phyloP scores from a whole-genome alignment of 2,113 vertebrate genomes.

The Heterotilapia buettikoferi region DNA sequence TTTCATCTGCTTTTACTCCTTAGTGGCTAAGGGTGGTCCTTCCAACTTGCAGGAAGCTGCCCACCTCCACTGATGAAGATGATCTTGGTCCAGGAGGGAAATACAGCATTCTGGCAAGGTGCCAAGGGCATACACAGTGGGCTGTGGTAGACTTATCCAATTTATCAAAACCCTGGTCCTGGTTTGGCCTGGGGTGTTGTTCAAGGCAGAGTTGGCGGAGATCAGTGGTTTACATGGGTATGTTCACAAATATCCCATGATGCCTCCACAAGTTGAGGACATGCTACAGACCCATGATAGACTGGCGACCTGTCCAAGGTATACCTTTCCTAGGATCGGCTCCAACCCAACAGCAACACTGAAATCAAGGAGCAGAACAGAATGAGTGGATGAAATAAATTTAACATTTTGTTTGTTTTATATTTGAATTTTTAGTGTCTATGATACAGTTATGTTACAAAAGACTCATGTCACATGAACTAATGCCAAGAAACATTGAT shows the following conservation, averaged over 20 bases:
- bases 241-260: not conserved
- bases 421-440: not conserved
- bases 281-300: not conserved
- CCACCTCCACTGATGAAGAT: not conserved
- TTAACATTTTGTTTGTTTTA: not conserved
- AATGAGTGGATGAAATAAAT: not conserved
- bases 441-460: not conserved
- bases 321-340: not conserved
- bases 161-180: not conserved
- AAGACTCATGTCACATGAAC: not conserved
- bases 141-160: not conserved
- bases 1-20: not conserved
- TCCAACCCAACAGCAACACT: not conserved
- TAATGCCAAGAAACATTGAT: not conserved
- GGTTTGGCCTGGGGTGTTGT: not conserved
- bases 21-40: not conserved
- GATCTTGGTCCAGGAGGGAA: not conserved
- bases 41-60: not conserved
- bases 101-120: not conserved
- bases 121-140: not conserved
- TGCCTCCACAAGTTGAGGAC: not conserved
- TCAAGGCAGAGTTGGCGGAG: fast-evolving
- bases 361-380: not conserved
- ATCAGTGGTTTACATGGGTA: not conserved
- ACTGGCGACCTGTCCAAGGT: fast-evolving